phyloP scores from a whole-genome alignment of 2,888 invertebrate genomes.

The Muscina levida region DNA sequence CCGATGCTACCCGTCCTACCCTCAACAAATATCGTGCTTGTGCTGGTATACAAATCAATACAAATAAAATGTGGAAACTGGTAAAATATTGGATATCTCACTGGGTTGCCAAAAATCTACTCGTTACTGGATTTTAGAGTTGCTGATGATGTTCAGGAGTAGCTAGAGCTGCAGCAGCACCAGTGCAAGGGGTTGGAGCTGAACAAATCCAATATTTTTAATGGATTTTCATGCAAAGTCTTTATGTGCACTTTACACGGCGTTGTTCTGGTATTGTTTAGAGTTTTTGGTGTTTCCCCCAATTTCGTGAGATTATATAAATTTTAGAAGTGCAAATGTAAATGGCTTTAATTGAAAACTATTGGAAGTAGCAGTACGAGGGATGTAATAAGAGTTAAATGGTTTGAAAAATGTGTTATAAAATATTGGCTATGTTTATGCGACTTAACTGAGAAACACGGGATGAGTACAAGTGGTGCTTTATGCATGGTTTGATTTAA shows the following conservation, averaged over 20 bases:
- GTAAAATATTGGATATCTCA: conserved; percentile 3
- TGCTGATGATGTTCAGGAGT: no score
- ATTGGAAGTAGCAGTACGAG: not conserved
- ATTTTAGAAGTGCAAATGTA: no score
- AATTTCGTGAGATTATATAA: conserved; percentile 29
- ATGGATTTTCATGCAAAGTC: conserved; percentile 61
- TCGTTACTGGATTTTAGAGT: not conserved
- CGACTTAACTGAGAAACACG: no score
- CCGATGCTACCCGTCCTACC: conserved; percentile 7
- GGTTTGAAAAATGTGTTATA: no score
- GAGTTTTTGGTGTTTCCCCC: not conserved
- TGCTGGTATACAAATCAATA: conserved; percentile 56
- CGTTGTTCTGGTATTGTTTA: conserved; percentile 33
- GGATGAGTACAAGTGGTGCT: no score
- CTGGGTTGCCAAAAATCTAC: conserved; percentile 55
- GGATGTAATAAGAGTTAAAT: not conserved
- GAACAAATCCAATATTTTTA: conserved; percentile 60
- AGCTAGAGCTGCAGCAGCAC: no score
- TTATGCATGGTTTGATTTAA: no score
- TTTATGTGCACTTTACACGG: conserved; percentile 56
- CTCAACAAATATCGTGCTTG: conserved; percentile 42
- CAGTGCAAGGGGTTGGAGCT: no score
- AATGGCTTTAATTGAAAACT: not conserved
- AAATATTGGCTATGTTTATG: no score
- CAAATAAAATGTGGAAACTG: conserved; percentile 42